Percentiles rank a stretch among this genome's conserved stretches.
phyloP scores from a whole-genome alignment of 2,888 invertebrate genomes.

The Willowsia nigromaculata region DNA sequence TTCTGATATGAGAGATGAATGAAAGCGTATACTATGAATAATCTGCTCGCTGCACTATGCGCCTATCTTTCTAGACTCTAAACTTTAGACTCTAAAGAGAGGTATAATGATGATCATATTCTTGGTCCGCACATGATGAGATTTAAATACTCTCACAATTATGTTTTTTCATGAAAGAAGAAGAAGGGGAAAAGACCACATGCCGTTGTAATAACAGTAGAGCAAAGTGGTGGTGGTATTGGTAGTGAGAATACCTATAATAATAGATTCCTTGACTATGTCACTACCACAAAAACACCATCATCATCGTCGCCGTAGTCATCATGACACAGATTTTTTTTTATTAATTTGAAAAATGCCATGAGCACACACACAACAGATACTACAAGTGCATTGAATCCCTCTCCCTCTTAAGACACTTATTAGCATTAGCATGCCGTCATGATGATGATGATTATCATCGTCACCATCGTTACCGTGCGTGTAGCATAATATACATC shows the following conservation, averaged over 20 bases:
- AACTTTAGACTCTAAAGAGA: too few species aligned
- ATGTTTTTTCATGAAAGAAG: slow-evolving; percentile 25
- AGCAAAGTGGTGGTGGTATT: neutral
- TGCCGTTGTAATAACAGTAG: slow-evolving; percentile 45
- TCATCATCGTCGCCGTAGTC: slow-evolving; percentile 27
- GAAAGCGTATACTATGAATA: slow-evolving; percentile 13
- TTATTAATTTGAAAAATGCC: slow-evolving; percentile 46
- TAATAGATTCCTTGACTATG: slow-evolving; percentile 28
- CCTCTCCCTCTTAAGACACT: slow-evolving; percentile 21
- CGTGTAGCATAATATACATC: neutral
- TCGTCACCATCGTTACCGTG: slow-evolving; percentile 34
- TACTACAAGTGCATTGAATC: slow-evolving; percentile 31
- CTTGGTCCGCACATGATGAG: slow-evolving; percentile 29
- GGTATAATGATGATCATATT: neutral
- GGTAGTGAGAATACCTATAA: slow-evolving; percentile 5
- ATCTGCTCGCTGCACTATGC: neutral
- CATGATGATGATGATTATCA: slow-evolving; percentile 10
- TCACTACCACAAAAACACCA: slow-evolving; percentile 39
- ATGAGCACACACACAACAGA: slow-evolving; percentile 36
- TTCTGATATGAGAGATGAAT: neutral
- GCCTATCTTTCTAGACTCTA: too few species aligned
- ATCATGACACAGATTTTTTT: slow-evolving; percentile 67
- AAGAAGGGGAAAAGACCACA: slow-evolving; percentile 45
- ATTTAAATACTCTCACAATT: slow-evolving; percentile 46
- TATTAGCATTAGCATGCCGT: slow-evolving; percentile 36